phyloP scores from a whole-genome alignment of 1,140 invertebrate species.

The Aleiodes sp. region DNA sequence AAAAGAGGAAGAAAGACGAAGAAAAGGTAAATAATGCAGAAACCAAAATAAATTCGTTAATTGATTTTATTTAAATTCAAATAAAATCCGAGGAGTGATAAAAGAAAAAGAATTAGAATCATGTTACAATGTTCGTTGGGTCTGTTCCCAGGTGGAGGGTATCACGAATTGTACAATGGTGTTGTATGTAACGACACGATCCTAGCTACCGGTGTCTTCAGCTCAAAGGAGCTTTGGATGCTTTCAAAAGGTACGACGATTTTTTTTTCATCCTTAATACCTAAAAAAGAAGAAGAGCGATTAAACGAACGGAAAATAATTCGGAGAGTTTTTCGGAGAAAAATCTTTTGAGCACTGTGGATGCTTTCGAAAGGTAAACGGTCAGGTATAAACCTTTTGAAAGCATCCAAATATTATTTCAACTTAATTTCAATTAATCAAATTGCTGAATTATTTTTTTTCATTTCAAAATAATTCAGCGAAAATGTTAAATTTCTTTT shows the following conservation, averaged over 20 bases:
- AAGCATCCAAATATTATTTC: constrained; percentile 53
- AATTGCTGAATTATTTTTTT: too few relatives aligned
- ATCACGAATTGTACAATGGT: constrained; percentile 97
- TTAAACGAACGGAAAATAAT: background rate
- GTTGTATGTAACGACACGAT: constrained; percentile 98
- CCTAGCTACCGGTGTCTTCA: constrained; percentile 97
- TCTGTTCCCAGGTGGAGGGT: constrained; percentile 78
- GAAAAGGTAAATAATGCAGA: constrained; percentile 73
- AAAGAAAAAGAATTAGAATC: constrained; percentile 71
- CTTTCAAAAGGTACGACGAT: constrained; percentile 88
- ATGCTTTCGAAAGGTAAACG: constrained; percentile 66
- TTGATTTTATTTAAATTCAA: constrained; percentile 63
- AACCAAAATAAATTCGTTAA: background rate
- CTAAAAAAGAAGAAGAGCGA: background rate
- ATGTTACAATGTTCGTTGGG: constrained; percentile 39
- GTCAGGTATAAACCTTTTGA: constrained; percentile 60
- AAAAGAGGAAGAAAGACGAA: constrained; percentile 82
- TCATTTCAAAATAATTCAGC: too few relatives aligned
- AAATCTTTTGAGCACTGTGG: constrained; percentile 37
- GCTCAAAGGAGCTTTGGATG: constrained; percentile 96
- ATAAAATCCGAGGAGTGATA: constrained; percentile 79
- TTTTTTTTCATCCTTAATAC: constrained; percentile 34
- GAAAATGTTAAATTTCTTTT: too few relatives aligned
- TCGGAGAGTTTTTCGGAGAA: background rate
- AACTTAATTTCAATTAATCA: background rate